These are phyloP conservation scores for Danio jaintianensis DNA, from an alignment of 2,797 vertebrate species.

Conservation along the genomic window DNA sequence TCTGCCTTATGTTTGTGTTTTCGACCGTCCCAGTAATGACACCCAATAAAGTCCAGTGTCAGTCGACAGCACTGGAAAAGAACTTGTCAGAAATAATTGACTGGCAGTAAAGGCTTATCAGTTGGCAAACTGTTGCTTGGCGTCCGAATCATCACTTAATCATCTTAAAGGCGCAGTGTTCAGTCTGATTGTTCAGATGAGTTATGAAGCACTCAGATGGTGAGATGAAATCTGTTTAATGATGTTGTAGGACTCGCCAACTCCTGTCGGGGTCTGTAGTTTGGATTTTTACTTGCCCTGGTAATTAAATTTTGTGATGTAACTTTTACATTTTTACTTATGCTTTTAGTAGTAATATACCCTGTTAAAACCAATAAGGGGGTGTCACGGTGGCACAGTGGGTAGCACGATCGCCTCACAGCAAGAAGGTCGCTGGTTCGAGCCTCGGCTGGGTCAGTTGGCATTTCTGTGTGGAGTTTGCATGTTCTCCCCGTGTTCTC, in stretches of 20 bases:
- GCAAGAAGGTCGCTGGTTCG: no score
- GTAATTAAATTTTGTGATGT: background rate
- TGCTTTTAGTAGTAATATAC: no score
- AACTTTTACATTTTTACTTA: no score
- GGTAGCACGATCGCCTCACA: no score
- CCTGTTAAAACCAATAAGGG: no score
- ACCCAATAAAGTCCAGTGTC: constrained; percentile 38
- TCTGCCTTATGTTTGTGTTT: background rate
- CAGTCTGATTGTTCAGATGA: constrained; percentile 6
- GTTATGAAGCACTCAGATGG: background rate
- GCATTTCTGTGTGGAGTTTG: no score
- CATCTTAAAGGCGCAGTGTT: constrained; percentile 1
- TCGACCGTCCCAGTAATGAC: background rate
- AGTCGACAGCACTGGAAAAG: constrained; percentile 26
- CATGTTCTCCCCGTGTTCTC: no score
- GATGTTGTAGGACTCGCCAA: background rate
- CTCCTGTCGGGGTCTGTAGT: background rate
- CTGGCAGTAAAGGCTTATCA: constrained; percentile 31
- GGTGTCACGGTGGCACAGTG: no score
- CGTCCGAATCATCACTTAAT: constrained; percentile 5
- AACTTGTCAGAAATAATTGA: constrained; percentile 20
- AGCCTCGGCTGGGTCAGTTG: no score
- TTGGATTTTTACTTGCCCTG: background rate
- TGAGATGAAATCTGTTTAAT: background rate
- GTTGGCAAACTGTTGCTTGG: background rate